Evolutionary conservation across 2,888 invertebrate genomes (phyloP), one percentile per base, ranked within the genome.

Genomic region (Gisinianus flammeolus): DNA sequence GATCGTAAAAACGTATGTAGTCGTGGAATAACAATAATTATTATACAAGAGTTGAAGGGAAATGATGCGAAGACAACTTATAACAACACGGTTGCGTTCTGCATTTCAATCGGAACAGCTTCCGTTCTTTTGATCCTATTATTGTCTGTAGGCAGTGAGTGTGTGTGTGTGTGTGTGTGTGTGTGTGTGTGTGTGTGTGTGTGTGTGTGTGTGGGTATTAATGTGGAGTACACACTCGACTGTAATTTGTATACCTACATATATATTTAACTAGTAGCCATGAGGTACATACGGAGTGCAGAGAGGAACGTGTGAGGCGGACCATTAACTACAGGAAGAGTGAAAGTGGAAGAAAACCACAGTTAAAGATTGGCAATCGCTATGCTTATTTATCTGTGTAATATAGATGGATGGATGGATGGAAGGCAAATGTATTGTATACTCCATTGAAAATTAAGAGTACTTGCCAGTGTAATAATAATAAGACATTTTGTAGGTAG

Each of bases 101-200:
- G 66, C 64, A 35, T 67, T 26, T 58, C 52, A 74, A 74, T 74
- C 74, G 74, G 74, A 74, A 74, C 66, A 66, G 66, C 74, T 74
- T 74, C 74, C 74, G 74, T 67, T 74, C 26, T 33, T 28, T 62
- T 62, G 6, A 62, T 62, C 22, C 62, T 12, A 62, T 26, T 26
- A 26, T 62, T 62, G 44, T 44, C 44, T 62, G 16, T 62, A 26
- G 0, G 16, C 26, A 62, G 62, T n/a, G 58, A n/a, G 22, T 58
- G 8, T 4, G 56, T 12, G 56, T 56, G 8, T 8, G 56, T 12
- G 56, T 56, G 8, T 8, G 58, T n/a, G 58, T 58, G 58, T 58
- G 58, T 44, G 44, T 44, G 44, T 44, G 44, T 44, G 44, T 16
- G 44, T n/a, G 54, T n/a, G 54, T 8, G 54, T 8, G 54, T 8